These are phyloP conservation scores for Drosophila kohkoa DNA, from an alignment of 1,140 invertebrate genomes.

Conservation along the genomic window DNA sequence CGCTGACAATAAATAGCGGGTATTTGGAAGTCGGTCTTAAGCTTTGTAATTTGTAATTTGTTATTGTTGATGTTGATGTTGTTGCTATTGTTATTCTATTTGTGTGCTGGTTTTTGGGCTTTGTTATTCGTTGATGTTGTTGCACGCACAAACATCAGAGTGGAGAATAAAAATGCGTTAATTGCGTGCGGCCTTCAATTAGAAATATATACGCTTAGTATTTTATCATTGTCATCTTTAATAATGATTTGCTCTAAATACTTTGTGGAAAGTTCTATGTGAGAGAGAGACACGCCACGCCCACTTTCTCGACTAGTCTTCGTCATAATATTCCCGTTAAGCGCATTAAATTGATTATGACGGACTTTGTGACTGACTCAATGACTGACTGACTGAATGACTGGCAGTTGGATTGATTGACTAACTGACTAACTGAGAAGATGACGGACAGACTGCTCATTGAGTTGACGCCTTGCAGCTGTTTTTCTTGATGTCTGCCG, in stretches of 20 bases:
- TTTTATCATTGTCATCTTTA: constrained; percentile 38
- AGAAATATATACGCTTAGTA: not conserved
- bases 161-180: constrained; percentile 23
- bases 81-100: not conserved
- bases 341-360: constrained; percentile 43
- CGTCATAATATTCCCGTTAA: not conserved
- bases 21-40: no score
- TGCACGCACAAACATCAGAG: not conserved
- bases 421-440: constrained; percentile 36
- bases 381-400: constrained; percentile 34
- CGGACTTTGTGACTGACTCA: constrained; percentile 11
- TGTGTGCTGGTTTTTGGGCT: constrained; percentile 20
- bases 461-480: constrained; percentile 57
- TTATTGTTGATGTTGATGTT: constrained; percentile 33
- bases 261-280: constrained; percentile 50
- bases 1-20: no score
- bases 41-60: not conserved
- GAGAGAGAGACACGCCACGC: not conserved
- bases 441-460: constrained; percentile 34
- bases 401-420: constrained; percentile 20
- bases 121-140: not conserved
- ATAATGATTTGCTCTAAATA: constrained; percentile 64
- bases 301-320: constrained; percentile 20
- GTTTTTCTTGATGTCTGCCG: not conserved
- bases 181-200: constrained; percentile 54